phyloP scores from a whole-genome alignment of 2,888 invertebrate species.

The Sinohyriopsis cumingii region DNA sequence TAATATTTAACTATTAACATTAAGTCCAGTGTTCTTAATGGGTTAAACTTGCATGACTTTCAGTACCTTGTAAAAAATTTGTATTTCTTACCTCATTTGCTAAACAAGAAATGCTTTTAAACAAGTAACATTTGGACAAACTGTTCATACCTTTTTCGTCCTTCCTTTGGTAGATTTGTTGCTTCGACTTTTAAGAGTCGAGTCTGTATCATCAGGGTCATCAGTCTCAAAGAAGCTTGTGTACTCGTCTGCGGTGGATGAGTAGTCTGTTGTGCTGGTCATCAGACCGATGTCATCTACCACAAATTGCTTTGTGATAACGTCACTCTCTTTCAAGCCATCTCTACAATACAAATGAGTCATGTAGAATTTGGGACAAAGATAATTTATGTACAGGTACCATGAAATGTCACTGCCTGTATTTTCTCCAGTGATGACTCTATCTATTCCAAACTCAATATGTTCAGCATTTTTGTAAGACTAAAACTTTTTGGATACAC shows the following conservation, averaged over 20 bases:
- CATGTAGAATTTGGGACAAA: not conserved
- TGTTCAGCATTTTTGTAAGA: too few species aligned
- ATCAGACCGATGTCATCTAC: conserved; percentile 63
- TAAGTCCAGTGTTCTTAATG: too few species aligned
- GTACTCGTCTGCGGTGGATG: conserved; percentile 40
- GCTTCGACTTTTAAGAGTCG: conserved; percentile 32
- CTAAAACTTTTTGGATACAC: too few species aligned
- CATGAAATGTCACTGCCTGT: too few species aligned
- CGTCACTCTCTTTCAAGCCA: conserved; percentile 69
- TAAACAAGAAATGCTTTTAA: too few species aligned
- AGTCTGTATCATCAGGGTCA: conserved; percentile 44
- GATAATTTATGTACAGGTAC: not conserved
- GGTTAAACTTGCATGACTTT: too few species aligned
- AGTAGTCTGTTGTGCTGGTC: conserved; percentile 23
- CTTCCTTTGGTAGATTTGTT: conserved; percentile 16
- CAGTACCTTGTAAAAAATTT: too few species aligned
- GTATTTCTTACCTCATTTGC: too few species aligned
- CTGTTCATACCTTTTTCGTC: conserved; percentile 14
- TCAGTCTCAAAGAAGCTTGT: conserved; percentile 41
- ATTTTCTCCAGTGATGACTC: too few species aligned
- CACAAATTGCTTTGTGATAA: conserved; percentile 68
- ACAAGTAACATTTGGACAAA: too few species aligned
- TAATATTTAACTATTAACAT: too few species aligned
- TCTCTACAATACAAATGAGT: conserved; percentile 55
- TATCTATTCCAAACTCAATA: too few species aligned